Conservation (phyloP, 2,797 vertebrate species). For the Malacoctenus gilli region DNA sequence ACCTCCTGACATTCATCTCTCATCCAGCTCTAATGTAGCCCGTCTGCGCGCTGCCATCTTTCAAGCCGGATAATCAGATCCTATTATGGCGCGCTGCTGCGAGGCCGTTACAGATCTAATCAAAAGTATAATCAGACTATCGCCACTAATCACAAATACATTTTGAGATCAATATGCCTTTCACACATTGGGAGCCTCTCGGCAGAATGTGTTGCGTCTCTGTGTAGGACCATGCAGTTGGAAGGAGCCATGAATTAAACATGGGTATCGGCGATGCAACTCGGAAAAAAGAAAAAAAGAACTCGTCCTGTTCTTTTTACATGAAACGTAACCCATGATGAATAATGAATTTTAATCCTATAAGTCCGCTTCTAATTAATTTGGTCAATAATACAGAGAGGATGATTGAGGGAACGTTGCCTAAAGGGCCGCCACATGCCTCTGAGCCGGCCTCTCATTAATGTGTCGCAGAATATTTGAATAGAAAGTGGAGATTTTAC, state of each 20-base stretch:
- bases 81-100: slow-evolving; percentile 53
- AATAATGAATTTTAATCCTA: slow-evolving; percentile 55
- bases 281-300: too few relatives aligned
- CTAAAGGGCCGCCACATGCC: background rate
- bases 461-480: slow-evolving; percentile 1
- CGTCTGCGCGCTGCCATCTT: slow-evolving; percentile 33
- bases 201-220: slow-evolving; percentile 26
- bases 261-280: slow-evolving; percentile 39
- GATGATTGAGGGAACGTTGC: slow-evolving; percentile 39
- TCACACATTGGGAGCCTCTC: slow-evolving; percentile 45
- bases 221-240: slow-evolving; percentile 35
- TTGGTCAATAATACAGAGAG: slow-evolving; percentile 62
- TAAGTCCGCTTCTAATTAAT: slow-evolving; percentile 67
- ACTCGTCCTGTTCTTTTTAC: slow-evolving; percentile 47
- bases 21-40: slow-evolving; percentile 34
- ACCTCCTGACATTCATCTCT: slow-evolving; percentile 40
- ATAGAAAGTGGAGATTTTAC: slow-evolving; percentile 5
- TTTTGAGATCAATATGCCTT: slow-evolving; percentile 59
- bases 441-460: slow-evolving; percentile 9
- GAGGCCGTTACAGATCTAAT: slow-evolving; percentile 60
- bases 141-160: slow-evolving; percentile 60
- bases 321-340: slow-evolving; percentile 60
- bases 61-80: slow-evolving; percentile 61
- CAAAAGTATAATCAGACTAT: slow-evolving; percentile 54
- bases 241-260: slow-evolving; percentile 56